Evolutionary conservation across 2,113 vertebrate species (phyloP), one percentile per base, ranked within the genome.

Genomic region (Antechinus flavipes): DNA sequence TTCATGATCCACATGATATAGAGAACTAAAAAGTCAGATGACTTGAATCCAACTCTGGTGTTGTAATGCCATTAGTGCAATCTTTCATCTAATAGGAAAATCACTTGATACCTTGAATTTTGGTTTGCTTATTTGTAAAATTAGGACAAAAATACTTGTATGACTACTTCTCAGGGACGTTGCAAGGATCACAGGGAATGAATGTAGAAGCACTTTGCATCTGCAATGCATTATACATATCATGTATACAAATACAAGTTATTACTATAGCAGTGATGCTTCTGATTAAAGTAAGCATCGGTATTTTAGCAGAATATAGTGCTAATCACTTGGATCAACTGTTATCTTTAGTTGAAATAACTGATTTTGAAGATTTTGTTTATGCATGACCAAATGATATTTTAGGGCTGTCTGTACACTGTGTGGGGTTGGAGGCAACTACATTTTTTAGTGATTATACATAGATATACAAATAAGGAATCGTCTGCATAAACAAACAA

Each of bases 311-410:
- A 84, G 68, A 84, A 19, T 22, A 76, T 42, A 42, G 16, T 76
- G 35, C 68, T 76, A 84, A 84, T 84, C 90, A 91, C 46, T 91
- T 89, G 90, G 54, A 52, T 53, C 96, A 93, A 46, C 90, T 96
- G 89, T 92, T 49, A 95, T 92, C 92, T 94, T 91, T 93, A 50
- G 90, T 84, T 22, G 42, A 42, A 84, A 42, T 84, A 42, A 84
- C 68, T 84, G 68, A 84, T 42, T 84, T 42, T 42, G 7, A 16
- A 42, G 7, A 42, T 84, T 76, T 76, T 76, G 8, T 84, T 84
- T 84, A 84, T 84, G 68, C 4, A 84, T 8, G n/a, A 42, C 19
- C 68, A 84, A 42, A 84, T 42, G 7, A 84, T 42, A 84, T 42
- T 84, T 76, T 84, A 26, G 19, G 68, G 68, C 19, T 84, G 35